A percentile compares a stretch with the other conserved stretches of the same genome.
phyloP scores from a whole-genome alignment of 2,888 invertebrate species.

The Torymus texanus region DNA sequence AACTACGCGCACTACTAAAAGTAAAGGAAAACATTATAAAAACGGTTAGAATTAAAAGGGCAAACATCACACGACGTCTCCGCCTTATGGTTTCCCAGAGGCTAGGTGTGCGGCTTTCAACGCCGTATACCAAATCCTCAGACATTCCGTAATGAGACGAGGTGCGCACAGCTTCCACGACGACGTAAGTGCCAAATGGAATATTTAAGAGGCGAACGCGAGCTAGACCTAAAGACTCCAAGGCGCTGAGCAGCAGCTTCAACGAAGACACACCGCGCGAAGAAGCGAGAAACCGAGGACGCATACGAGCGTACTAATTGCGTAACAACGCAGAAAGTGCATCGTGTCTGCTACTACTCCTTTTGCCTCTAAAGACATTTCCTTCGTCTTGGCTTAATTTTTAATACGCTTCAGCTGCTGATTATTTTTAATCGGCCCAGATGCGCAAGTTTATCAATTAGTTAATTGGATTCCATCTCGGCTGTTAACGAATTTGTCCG shows the following conservation, averaged over 20 bases:
- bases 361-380: too few species aligned
- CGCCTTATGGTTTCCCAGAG: neutral
- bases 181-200: conserved; percentile 26
- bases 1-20: too few species aligned
- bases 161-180: neutral
- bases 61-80: too few species aligned
- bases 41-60: too few species aligned
- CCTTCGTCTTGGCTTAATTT: too few species aligned
- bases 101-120: neutral
- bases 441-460: too few species aligned
- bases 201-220: conserved; percentile 44
- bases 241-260: conserved; percentile 19
- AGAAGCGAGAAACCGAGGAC: conserved; percentile 50
- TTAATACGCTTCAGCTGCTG: too few species aligned
- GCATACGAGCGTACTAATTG: conserved; percentile 67
- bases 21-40: too few species aligned
- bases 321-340: conserved; percentile 61
- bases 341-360: too few species aligned
- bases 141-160: conserved; percentile 18
- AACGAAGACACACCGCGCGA: neutral
- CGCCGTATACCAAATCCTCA: neutral
- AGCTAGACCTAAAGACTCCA: conserved; percentile 3
- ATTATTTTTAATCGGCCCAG: too few species aligned
- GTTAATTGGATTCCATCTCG: too few species aligned
- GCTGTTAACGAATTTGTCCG: too few species aligned